These are phyloP conservation scores for Drosophila virilis DNA, from an alignment of 1,140 invertebrate species.

Conservation along the genomic window DNA sequence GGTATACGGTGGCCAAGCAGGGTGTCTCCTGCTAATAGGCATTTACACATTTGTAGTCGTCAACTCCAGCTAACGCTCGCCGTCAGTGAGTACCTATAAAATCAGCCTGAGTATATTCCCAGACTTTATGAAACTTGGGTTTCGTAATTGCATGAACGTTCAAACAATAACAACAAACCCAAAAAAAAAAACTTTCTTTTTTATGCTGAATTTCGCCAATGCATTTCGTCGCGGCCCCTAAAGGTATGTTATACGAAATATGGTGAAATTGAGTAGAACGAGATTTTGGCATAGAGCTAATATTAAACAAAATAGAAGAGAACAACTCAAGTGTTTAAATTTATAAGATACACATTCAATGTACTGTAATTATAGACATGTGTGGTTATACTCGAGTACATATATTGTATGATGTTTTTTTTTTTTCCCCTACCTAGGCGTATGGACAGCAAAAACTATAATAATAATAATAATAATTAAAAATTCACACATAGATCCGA, in stretches of 20 bases:
- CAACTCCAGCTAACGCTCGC: slow-evolving; percentile 2
- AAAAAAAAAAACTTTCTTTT: not conserved
- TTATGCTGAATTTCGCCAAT: not conserved
- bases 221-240: no score
- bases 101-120: not conserved
- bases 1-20: slow-evolving; percentile 84
- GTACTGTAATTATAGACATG: slow-evolving; percentile 3
- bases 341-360: slow-evolving; percentile 29
- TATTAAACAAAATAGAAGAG: not conserved
- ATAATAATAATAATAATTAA: not conserved
- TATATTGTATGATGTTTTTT: slow-evolving; percentile 17
- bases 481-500: not conserved
- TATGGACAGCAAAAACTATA: not conserved
- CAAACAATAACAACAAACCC: not conserved
- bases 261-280: not conserved
- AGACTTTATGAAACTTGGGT: slow-evolving; percentile 6
- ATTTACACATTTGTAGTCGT: slow-evolving; percentile 13
- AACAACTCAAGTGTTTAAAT: slow-evolving; percentile 19
- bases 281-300: not conserved
- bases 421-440: slow-evolving; percentile 1
- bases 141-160: slow-evolving; percentile 16
- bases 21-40: slow-evolving; percentile 81
- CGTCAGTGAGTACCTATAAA: slow-evolving; percentile 27
- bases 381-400: slow-evolving; percentile 9
- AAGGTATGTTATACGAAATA: no score